A percentile compares a stretch with the other conserved stretches of the same genome.
Conservation (phyloP, 2,888 invertebrate species). For the Eupeodes luniger region DNA sequence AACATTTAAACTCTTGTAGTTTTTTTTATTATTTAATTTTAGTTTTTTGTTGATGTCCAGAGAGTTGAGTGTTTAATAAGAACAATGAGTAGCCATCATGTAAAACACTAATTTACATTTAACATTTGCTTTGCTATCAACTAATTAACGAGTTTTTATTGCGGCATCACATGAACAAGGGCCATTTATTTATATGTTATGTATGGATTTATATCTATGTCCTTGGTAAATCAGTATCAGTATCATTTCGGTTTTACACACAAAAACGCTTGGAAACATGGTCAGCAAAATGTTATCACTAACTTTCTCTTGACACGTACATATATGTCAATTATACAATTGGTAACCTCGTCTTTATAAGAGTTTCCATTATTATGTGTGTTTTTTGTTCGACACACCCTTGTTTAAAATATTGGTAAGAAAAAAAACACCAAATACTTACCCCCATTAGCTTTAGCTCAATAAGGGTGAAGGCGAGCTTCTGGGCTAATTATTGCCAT, state of each 20-base stretch:
- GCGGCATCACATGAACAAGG: slow-evolving; percentile 71
- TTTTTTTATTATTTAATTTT: slow-evolving; percentile 2
- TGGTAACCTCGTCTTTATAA: not conserved
- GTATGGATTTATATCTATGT: slow-evolving; percentile 52
- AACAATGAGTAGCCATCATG: slow-evolving; percentile 74
- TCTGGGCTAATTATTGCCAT: slow-evolving; percentile 37
- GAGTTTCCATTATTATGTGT: not conserved
- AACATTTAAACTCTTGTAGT: slow-evolving; percentile 25
- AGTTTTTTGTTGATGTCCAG: slow-evolving; percentile 41
- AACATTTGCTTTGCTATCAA: slow-evolving; percentile 76
- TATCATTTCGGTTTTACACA: slow-evolving; percentile 73
- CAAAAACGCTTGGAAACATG: slow-evolving; percentile 73
- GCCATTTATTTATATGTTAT: slow-evolving; percentile 63
- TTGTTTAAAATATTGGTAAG: slow-evolving; percentile 2
- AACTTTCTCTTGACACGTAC: slow-evolving; percentile 75
- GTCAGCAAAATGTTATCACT: slow-evolving; percentile 74
- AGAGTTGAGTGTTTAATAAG: slow-evolving; percentile 72
- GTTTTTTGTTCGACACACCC: slow-evolving; percentile 11
- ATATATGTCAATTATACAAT: slow-evolving; percentile 70
- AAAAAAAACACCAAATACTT: slow-evolving; percentile 19
- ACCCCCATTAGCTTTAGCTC: not conserved
- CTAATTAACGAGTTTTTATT: slow-evolving; percentile 74
- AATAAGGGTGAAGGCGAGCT: slow-evolving; percentile 35
- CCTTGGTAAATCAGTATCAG: slow-evolving; percentile 35
- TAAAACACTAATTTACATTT: slow-evolving; percentile 77